A percentile compares a stretch with the other conserved stretches of the same genome.
These are phyloP conservation scores for Phortica okadai DNA, from an alignment of 2,888 invertebrate species.

Conservation along the genomic window DNA sequence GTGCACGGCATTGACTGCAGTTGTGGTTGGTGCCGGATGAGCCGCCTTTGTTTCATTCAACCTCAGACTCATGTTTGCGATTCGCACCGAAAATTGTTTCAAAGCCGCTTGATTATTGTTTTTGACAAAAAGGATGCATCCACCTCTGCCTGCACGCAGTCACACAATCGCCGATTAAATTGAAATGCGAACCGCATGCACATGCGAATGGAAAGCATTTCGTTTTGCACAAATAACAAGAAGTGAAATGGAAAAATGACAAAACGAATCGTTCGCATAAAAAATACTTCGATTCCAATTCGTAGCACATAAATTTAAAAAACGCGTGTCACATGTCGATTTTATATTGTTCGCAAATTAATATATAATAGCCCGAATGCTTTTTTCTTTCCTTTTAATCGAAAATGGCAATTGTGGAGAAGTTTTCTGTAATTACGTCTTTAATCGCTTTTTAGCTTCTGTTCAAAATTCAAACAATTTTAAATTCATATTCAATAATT, in stretches of 20 bases:
- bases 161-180: background rate
- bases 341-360: constrained; percentile 74
- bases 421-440: too few species aligned
- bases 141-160: background rate
- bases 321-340: constrained; percentile 75
- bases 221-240: constrained; percentile 19
- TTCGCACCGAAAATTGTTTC: constrained; percentile 39
- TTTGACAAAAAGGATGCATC: constrained; percentile 53
- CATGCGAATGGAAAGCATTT: constrained; percentile 44
- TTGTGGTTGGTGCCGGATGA: constrained; percentile 46
- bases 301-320: constrained; percentile 69
- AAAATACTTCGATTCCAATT: constrained; percentile 64
- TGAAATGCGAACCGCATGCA: constrained; percentile 53
- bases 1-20: constrained; percentile 34
- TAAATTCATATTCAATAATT: too few species aligned
- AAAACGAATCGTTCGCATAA: constrained; percentile 36
- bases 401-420: too few species aligned
- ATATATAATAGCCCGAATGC: constrained; percentile 56
- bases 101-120: constrained; percentile 59
- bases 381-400: constrained; percentile 38
- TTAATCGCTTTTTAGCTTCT: too few species aligned
- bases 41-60: constrained; percentile 37
- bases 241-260: constrained; percentile 33
- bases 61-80: constrained; percentile 42
- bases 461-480: too few species aligned